A percentile compares a stretch with the other conserved stretches of the same genome.
phyloP scores from a whole-genome alignment of 1,140 invertebrate genomes.

The Kradibia gibbosae region DNA sequence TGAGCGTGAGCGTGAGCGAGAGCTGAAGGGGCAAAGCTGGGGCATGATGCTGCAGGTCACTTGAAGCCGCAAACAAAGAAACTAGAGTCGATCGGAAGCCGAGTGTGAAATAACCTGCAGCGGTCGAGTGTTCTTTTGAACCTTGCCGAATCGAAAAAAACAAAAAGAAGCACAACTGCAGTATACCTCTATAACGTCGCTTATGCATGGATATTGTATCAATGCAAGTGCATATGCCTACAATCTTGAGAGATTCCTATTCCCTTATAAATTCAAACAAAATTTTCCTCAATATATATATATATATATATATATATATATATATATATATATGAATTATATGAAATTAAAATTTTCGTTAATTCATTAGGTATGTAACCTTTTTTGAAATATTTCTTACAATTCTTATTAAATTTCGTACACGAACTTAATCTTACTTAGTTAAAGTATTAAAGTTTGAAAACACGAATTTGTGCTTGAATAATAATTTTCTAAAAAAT shows the following conservation, averaged over 20 bases:
- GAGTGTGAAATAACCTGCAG: slow-evolving; percentile 60
- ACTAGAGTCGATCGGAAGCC: slow-evolving; percentile 53
- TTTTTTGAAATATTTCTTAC: too few species aligned
- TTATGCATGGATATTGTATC: not conserved
- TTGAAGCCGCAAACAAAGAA: slow-evolving; percentile 48
- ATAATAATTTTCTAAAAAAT: too few species aligned
- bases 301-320: not conserved
- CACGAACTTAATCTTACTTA: too few species aligned
- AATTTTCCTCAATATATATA: not conserved
- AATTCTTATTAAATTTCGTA: too few species aligned
- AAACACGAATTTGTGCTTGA: too few species aligned
- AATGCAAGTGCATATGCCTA: not conserved
- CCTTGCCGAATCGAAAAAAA: slow-evolving; percentile 35
- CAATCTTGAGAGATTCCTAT: not conserved
- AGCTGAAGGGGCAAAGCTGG: slow-evolving; percentile 5
- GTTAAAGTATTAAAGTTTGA: too few species aligned
- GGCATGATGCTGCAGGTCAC: slow-evolving; percentile 45
- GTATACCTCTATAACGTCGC: not conserved
- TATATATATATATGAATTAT: not conserved
- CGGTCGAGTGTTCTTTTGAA: slow-evolving; percentile 38
- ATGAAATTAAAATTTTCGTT: not conserved
- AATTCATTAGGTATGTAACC: too few species aligned
- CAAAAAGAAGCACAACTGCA: not conserved
- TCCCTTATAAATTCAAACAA: not conserved
- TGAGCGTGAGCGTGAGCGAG: not conserved